Evolutionary conservation across 2,797 vertebrate genomes (phyloP).

Genomic region (Xenentodon cancila): DNA sequence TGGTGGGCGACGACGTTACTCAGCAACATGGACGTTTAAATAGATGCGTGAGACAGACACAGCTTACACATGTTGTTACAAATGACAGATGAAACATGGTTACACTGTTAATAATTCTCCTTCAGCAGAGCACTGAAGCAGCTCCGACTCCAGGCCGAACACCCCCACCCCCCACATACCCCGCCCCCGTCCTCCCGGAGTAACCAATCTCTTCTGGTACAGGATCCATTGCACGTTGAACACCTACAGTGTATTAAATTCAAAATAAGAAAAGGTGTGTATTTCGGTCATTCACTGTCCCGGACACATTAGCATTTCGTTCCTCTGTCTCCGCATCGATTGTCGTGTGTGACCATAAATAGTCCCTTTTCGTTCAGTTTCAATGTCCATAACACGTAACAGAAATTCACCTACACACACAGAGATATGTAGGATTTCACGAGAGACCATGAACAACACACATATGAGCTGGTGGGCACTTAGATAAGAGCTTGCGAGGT

Average conservation of each 20-base stretch:
- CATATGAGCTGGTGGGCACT: slow-evolving; percentile 98
- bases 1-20: slow-evolving; percentile 81
- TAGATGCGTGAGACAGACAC: slow-evolving; percentile 94
- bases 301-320: slow-evolving; percentile 51
- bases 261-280: slow-evolving; percentile 70
- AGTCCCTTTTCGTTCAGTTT: slow-evolving; percentile 73
- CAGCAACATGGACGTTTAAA: slow-evolving; percentile 92
- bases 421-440: slow-evolving; percentile 73
- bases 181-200: slow-evolving; percentile 38
- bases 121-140: slow-evolving; percentile 48
- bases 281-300: slow-evolving; percentile 63
- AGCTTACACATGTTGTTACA: slow-evolving; percentile 93
- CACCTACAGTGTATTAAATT: slow-evolving; percentile 75
- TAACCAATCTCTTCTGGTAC: slow-evolving; percentile 61
- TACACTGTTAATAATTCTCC: slow-evolving; percentile 79
- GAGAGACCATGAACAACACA: slow-evolving; percentile 92
- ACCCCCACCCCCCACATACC: slow-evolving; percentile 22
- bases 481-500: slow-evolving; percentile 93
- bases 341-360: slow-evolving; percentile 88
- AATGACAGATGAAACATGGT: slow-evolving; percentile 90
- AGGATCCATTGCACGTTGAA: slow-evolving; percentile 74
- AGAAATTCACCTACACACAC: slow-evolving; percentile 75
- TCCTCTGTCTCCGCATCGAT: slow-evolving; percentile 83
- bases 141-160: slow-evolving; percentile 36
- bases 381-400: slow-evolving; percentile 72